Percentiles rank a stretch among this genome's conserved stretches.
phyloP scores from a whole-genome alignment of 2,888 invertebrate species.

The Cryptus armator region DNA sequence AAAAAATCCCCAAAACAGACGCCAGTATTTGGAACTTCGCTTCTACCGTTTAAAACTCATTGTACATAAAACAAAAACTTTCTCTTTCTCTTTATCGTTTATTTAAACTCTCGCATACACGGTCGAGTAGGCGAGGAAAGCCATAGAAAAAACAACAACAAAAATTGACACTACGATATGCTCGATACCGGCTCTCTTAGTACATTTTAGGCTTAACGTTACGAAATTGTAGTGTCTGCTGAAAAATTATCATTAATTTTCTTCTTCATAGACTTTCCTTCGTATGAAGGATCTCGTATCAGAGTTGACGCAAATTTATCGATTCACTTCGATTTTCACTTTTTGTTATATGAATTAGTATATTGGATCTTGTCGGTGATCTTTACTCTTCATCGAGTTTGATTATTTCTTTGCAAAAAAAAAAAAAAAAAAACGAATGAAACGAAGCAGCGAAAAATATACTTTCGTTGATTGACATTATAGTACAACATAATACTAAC shows the following conservation, averaged over 20 bases:
- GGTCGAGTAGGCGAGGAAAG: not conserved
- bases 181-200: slow-evolving; percentile 14
- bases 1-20: not conserved
- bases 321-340: not conserved
- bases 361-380: not conserved
- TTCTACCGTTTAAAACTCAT: slow-evolving; percentile 3
- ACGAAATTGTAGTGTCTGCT: not conserved
- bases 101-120: slow-evolving; percentile 1
- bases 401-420: not conserved
- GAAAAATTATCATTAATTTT: slow-evolving; percentile 9
- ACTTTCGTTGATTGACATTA: slow-evolving; percentile 14
- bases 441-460: not conserved
- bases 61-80: slow-evolving; percentile 22
- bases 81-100: not conserved
- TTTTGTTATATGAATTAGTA: not conserved
- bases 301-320: not conserved
- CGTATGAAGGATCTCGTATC: not conserved
- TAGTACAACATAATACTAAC: not conserved
- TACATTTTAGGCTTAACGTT: not conserved
- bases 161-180: not conserved
- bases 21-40: not conserved
- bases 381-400: not conserved
- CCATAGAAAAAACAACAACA: not conserved
- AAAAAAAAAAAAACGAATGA: not conserved
- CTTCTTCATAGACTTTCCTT: not conserved